Evolutionary conservation across 2,113 vertebrate genomes (phyloP).

Genomic region (Saguinus midas): DNA sequence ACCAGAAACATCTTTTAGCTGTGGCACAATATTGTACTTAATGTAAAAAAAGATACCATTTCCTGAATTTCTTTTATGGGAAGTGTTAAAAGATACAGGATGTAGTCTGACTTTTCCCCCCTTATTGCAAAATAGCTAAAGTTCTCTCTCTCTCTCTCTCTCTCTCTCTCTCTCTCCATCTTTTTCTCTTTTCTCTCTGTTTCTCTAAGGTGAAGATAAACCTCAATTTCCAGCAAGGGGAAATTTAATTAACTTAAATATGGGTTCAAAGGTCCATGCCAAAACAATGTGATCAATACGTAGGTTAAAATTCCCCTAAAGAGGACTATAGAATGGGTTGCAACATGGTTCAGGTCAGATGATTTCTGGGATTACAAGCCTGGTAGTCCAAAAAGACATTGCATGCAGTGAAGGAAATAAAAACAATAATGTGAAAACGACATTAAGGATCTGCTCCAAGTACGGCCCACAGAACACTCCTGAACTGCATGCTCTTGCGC

Average conservation of each 20-base stretch:
- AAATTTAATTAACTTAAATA: neutral
- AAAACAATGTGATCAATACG: slow-evolving; percentile 18
- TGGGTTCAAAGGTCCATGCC: neutral
- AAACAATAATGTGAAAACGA: neutral
- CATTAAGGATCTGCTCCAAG: neutral
- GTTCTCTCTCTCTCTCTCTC: neutral
- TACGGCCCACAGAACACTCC: neutral
- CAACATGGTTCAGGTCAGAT: neutral
- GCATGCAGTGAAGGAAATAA: neutral
- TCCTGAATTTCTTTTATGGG: slow-evolving; percentile 33
- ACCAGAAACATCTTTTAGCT: slow-evolving; percentile 45
- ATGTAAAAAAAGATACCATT: neutral
- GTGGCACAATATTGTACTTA: slow-evolving; percentile 30
- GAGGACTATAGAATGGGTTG: neutral
- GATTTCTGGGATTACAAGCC: neutral
- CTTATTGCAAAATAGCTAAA: slow-evolving; percentile 42
- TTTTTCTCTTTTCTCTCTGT: neutral
- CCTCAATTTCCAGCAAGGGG: neutral
- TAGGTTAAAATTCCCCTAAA: neutral
- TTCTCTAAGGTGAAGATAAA: neutral
- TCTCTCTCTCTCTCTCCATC: neutral
- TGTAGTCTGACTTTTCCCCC: neutral
- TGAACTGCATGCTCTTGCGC: neutral
- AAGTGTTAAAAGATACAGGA: slow-evolving; percentile 61
- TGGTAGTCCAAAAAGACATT: neutral